Conservation (phyloP, 2,888 invertebrate species). For the Sphaerophoria taeniata region DNA sequence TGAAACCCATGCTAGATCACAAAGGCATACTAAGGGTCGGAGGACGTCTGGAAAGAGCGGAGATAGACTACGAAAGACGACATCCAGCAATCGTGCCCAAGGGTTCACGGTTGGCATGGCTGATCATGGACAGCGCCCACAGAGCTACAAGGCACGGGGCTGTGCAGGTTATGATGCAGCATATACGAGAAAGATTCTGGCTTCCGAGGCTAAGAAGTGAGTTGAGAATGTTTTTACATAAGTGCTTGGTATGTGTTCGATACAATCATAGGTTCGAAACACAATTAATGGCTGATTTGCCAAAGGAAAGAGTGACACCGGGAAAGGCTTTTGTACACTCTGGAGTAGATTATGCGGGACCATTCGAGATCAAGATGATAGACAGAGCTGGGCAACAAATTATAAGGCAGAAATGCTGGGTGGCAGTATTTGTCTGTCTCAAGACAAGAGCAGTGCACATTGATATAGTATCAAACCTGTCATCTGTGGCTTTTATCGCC, state of each 20-base stretch:
- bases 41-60: background rate
- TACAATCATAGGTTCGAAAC: background rate
- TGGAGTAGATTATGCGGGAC: slow-evolving; percentile 6
- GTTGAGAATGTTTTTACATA: background rate
- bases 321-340: slow-evolving; percentile 13
- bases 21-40: background rate
- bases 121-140: slow-evolving; percentile 10
- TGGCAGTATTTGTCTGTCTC: background rate
- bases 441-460: slow-evolving; percentile 1
- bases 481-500: background rate
- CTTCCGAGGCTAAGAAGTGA: slow-evolving; percentile 8
- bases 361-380: background rate
- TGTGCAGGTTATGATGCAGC: slow-evolving; percentile 37
- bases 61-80: background rate
- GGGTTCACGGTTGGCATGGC: slow-evolving; percentile 4
- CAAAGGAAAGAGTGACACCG: slow-evolving; percentile 19
- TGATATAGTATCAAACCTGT: background rate
- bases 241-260: background rate
- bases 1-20: background rate
- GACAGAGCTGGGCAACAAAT: slow-evolving; percentile 6
- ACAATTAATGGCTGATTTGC: slow-evolving; percentile 41
- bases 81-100: background rate
- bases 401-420: slow-evolving; percentile 10
- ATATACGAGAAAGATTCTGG: slow-evolving; percentile 14
- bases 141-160: slow-evolving; percentile 34